These are phyloP conservation scores for Acomys russatus DNA, from an alignment of 2,797 vertebrate genomes.

Conservation along the genomic window DNA sequence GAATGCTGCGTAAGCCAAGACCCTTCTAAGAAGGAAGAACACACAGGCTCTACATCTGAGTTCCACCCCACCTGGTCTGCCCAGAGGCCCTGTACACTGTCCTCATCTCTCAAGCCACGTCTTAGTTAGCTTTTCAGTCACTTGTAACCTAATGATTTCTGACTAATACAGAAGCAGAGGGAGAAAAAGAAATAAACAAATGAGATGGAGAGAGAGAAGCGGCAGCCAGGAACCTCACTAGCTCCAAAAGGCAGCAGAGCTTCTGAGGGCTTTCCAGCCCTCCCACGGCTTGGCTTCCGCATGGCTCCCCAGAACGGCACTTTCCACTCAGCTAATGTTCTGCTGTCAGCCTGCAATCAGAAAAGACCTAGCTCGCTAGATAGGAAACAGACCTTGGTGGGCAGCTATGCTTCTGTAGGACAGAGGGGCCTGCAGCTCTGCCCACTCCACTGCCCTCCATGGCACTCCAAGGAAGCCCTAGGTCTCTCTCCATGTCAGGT, in stretches of 20 bases:
- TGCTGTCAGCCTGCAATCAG: neutral
- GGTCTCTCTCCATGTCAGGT: neutral
- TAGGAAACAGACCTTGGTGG: neutral
- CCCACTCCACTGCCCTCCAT: neutral
- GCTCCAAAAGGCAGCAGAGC: neutral
- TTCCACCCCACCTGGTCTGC: neutral
- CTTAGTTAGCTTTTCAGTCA: constrained; percentile 54
- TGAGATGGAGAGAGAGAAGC: neutral
- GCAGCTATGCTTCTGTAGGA: neutral
- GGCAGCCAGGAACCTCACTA: constrained; percentile 21
- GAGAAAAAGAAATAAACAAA: constrained; percentile 9
- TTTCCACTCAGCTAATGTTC: neutral
- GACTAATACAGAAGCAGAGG: constrained; percentile 63
- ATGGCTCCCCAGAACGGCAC: neutral
- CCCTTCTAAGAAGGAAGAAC: neutral
- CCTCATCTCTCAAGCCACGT: neutral
- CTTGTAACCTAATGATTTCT: constrained; percentile 23
- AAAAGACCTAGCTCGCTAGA: neutral
- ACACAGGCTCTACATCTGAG: neutral
- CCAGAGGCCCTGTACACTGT: neutral
- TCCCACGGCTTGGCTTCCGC: constrained; percentile 2
- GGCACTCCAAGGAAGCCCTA: neutral
- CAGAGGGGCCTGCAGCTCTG: neutral
- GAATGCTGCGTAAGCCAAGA: neutral
- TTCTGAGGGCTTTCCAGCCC: neutral